A percentile compares a stretch with the other conserved stretches of the same genome.
These are phyloP conservation scores for Drymodes brunneopygia DNA, from an alignment of 2,113 vertebrate genomes.

Conservation along the genomic window DNA sequence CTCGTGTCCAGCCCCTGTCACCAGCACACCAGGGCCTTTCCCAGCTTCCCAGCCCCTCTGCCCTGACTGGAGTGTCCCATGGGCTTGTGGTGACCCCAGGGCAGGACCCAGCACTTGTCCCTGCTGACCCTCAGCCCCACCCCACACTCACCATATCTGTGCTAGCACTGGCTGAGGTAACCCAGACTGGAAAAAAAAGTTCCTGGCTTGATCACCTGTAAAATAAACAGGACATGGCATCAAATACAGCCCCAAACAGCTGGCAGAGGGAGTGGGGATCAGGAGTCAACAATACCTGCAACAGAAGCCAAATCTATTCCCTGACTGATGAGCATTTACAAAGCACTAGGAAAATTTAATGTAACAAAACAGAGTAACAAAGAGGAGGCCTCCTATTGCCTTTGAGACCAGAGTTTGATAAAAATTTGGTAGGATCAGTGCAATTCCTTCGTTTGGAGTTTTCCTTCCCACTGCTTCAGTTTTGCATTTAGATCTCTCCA, in stretches of 20 bases:
- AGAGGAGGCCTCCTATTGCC: not conserved
- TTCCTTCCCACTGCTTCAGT: not conserved
- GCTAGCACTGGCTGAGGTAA: constrained; percentile 95
- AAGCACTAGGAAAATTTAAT: not conserved
- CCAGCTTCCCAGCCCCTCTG: not conserved
- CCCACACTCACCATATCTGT: constrained; percentile 92
- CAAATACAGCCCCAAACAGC: constrained; percentile 2
- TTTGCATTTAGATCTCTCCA: not conserved
- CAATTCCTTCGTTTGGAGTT: not conserved
- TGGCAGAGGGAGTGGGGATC: not conserved
- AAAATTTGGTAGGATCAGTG: not conserved
- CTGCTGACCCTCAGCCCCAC: no score
- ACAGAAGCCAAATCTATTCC: not conserved
- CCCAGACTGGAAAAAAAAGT: constrained; percentile 97
- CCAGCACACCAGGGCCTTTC: not conserved
- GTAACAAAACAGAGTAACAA: not conserved
- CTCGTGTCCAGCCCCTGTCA: not conserved
- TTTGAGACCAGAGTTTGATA: not conserved
- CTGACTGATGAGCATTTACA: not conserved
- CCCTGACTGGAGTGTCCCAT: not conserved
- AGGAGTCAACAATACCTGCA: not conserved
- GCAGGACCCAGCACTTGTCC: no score
- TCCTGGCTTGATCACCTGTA: constrained; percentile 95
- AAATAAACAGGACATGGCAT: constrained; percentile 18
- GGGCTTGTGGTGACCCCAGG: not conserved